Percentiles rank a stretch among this genome's conserved stretches.
Evolutionary conservation across 2,113 vertebrate genomes (phyloP).

Genomic region (Colossoma macropomum): DNA sequence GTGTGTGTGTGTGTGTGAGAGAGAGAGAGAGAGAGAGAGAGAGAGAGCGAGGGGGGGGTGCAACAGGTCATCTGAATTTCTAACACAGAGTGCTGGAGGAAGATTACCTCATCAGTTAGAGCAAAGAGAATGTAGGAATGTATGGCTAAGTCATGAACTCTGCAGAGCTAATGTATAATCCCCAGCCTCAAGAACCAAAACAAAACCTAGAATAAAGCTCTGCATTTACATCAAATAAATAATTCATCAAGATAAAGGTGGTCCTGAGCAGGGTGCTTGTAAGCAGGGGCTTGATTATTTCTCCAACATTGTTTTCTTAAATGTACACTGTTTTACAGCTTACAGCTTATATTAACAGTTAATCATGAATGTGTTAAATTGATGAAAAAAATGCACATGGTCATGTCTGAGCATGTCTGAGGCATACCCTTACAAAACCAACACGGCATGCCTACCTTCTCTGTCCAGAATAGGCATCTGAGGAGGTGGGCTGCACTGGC

Average conservation of each 20-base stretch:
- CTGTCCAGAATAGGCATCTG: slow-evolving; percentile 58
- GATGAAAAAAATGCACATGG: slow-evolving; percentile 21
- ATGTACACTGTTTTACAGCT: no score
- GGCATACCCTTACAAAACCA: slow-evolving; percentile 50
- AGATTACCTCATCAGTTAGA: slow-evolving; percentile 26
- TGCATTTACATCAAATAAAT: not conserved
- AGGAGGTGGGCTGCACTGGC: slow-evolving; percentile 54
- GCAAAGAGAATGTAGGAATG: not conserved
- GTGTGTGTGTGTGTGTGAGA: not conserved
- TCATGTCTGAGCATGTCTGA: slow-evolving; percentile 18
- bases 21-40: not conserved
- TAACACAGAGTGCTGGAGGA: not conserved
- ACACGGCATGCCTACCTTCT: slow-evolving; percentile 59
- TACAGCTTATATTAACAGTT: not conserved
- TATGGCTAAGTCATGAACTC: not conserved
- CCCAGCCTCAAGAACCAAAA: not conserved
- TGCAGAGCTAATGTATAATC: not conserved
- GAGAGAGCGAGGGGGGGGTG: not conserved
- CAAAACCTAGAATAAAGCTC: not conserved
- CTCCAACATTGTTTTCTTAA: not conserved
- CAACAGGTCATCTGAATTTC: slow-evolving; percentile 27
- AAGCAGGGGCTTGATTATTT: not conserved
- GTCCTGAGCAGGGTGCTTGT: not conserved
- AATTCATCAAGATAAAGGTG: not conserved
- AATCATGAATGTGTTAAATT: not conserved